Evolutionary conservation across 2,797 vertebrate species (phyloP).

Genomic region (Platalea minor): DNA sequence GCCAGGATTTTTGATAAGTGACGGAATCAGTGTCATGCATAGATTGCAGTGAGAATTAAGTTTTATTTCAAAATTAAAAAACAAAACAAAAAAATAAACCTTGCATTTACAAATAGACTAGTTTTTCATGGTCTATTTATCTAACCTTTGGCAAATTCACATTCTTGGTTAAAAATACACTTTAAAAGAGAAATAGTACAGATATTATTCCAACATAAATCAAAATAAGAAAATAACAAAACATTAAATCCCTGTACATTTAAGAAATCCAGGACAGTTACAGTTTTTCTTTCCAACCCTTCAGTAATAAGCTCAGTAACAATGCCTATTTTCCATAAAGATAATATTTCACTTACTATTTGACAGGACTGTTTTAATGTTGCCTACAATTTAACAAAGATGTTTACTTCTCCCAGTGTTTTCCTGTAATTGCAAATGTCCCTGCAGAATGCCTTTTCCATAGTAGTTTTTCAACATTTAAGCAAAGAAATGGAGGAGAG

Average conservation of each 20-base stretch:
- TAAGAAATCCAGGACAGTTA: background rate
- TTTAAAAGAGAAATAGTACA: background rate
- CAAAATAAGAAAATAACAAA: background rate
- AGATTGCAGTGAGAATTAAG: background rate
- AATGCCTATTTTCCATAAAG: background rate
- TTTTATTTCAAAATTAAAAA: background rate
- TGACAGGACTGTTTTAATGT: background rate
- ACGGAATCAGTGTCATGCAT: background rate
- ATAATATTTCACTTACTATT: background rate
- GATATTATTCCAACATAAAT: background rate
- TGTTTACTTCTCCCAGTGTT: background rate
- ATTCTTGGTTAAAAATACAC: background rate
- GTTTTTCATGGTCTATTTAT: background rate
- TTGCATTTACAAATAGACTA: background rate
- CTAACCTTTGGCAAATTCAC: background rate
- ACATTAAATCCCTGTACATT: background rate
- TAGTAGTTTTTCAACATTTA: background rate
- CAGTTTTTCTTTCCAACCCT: background rate
- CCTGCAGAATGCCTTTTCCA: background rate
- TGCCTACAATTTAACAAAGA: background rate
- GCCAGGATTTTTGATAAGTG: background rate
- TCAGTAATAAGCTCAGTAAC: background rate
- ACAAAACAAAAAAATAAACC: background rate
- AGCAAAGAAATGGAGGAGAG: background rate
- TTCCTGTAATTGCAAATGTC: background rate